These are phyloP conservation scores for Rhabditoides inermis DNA, from an alignment of 2,888 invertebrate species.

Conservation along the genomic window DNA sequence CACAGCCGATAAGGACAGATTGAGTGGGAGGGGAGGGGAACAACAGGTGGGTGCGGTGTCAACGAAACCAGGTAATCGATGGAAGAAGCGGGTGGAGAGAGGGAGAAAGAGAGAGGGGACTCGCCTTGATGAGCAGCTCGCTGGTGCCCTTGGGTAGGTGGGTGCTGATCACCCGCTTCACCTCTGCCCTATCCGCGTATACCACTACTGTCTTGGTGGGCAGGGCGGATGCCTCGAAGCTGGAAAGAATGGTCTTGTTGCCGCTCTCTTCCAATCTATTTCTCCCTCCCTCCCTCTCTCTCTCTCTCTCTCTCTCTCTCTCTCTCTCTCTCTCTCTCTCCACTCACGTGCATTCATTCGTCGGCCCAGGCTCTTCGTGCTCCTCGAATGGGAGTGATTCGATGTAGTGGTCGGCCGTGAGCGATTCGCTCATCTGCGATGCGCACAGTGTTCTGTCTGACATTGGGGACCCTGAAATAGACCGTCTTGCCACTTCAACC, in stretches of 20 bases:
- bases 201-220: slow-evolving; percentile 44
- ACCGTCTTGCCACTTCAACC: no score
- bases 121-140: slow-evolving; percentile 37
- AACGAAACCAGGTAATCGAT: no score
- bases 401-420: no score
- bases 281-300: neutral
- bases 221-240: slow-evolving; percentile 31
- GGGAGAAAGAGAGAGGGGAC: neutral
- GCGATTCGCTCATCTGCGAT: no score
- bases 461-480: no score
- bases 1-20: no score
- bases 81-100: no score
- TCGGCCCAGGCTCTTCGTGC: no score
- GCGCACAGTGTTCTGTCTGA: no score
- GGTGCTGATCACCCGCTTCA: slow-evolving; percentile 33
- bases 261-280: neutral
- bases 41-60: no score
- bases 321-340: slow-evolving; percentile 1
- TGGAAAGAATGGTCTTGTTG: slow-evolving; percentile 4
- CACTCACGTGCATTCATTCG: neutral
- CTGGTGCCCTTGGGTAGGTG: slow-evolving; percentile 34
- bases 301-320: neutral
- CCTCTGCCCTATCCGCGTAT: slow-evolving; percentile 46
- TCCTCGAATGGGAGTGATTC: no score
- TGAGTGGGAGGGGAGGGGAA: no score